Percentiles rank a stretch among this genome's conserved stretches.
These are phyloP conservation scores for Phorcus lineatus DNA, from an alignment of 2,888 invertebrate species.

Conservation along the genomic window DNA sequence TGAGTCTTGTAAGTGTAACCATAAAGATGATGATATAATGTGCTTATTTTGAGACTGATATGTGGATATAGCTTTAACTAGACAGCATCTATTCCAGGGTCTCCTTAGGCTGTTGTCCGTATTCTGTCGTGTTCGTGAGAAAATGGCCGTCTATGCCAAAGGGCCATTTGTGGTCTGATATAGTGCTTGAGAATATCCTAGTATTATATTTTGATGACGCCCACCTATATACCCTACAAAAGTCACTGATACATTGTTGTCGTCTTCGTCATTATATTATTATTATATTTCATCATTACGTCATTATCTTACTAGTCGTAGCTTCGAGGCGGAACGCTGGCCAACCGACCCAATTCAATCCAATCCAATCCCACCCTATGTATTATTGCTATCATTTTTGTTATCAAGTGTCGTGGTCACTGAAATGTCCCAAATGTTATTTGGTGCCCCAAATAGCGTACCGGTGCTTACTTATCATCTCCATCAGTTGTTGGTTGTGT, in stretches of 20 bases:
- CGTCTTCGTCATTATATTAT: not conserved
- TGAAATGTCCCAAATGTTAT: slow-evolving; percentile 17
- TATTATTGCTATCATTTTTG: slow-evolving; percentile 9
- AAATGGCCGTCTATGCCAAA: slow-evolving; percentile 15
- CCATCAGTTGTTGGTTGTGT: not conserved
- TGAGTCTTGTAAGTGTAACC: not conserved
- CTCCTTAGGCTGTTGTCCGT: not conserved
- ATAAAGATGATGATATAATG: not conserved
- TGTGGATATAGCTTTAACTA: slow-evolving; percentile 21
- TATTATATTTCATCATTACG: not conserved
- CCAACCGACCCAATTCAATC: not conserved
- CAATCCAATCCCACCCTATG: not conserved
- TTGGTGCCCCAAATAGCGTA: slow-evolving; percentile 22
- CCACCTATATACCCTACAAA: slow-evolving; percentile 15
- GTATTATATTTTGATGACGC: slow-evolving; percentile 21
- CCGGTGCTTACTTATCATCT: not conserved
- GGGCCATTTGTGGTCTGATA: not conserved
- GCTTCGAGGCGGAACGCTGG: not conserved
- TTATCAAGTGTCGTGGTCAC: not conserved
- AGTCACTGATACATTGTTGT: not conserved
- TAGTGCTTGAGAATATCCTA: slow-evolving; percentile 2
- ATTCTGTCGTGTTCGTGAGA: slow-evolving; percentile 8
- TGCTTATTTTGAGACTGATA: slow-evolving; percentile 22
- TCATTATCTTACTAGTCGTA: not conserved
- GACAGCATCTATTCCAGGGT: not conserved